phyloP scores from a whole-genome alignment of 2,888 invertebrate genomes.

The Orthosia gracilis region DNA sequence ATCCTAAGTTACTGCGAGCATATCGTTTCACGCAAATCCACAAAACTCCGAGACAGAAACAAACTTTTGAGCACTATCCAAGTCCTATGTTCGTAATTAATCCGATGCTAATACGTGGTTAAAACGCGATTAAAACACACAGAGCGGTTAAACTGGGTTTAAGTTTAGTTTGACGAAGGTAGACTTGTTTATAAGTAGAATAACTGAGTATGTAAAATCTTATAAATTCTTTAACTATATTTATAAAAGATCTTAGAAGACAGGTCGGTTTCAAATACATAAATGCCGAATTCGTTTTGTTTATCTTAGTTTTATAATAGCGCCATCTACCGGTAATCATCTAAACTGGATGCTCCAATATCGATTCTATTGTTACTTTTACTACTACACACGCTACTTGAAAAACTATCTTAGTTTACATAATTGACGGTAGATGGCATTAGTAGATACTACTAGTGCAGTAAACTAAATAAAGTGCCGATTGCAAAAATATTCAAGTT shows the following conservation, averaged over 20 bases:
- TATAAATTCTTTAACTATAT: not conserved
- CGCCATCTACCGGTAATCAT: slow-evolving; percentile 57
- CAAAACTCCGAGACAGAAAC: slow-evolving; percentile 45
- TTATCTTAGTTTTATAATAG: slow-evolving; percentile 7
- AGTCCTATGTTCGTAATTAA: slow-evolving; percentile 54
- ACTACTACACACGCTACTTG: not conserved
- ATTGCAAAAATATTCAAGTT: too few relatives aligned
- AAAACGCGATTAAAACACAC: slow-evolving; percentile 44
- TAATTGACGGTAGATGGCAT: slow-evolving; percentile 44
- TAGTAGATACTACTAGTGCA: not conserved
- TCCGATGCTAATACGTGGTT: slow-evolving; percentile 50
- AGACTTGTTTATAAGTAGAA: not conserved
- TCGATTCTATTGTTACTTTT: slow-evolving; percentile 28
- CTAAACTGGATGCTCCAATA: slow-evolving; percentile 9
- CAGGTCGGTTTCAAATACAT: not conserved
- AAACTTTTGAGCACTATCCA: slow-evolving; percentile 57
- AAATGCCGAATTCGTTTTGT: not conserved
- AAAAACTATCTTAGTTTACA: slow-evolving; percentile 8
- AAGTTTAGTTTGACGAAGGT: slow-evolving; percentile 19
- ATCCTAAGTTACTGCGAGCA: slow-evolving; percentile 27
- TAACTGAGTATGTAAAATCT: not conserved
- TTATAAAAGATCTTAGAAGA: not conserved
- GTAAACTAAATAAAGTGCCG: not conserved
- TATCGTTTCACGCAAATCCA: slow-evolving; percentile 46
- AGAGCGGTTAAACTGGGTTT: slow-evolving; percentile 18